Base-by-base conservation (phyloP, 2,888 invertebrate genomes). In the Celastrina argiolus region DNA sequence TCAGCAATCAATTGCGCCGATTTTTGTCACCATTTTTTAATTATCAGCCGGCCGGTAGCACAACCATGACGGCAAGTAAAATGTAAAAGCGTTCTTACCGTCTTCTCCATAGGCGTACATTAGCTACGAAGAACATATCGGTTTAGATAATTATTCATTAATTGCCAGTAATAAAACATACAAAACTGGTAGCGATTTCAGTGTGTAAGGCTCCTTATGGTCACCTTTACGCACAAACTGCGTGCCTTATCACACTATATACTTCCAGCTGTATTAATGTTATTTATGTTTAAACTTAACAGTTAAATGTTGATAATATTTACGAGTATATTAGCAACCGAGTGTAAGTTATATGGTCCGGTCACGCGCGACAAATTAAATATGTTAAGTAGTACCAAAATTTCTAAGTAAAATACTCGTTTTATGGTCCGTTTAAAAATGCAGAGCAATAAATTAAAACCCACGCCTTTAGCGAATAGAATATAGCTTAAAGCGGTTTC, bases 151-250 rank as follows among this genome's bases (percentile, higher is more conserved):
- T n/a, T n/a, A n/a, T n/a, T n/a, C n/a, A n/a, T n/a, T n/a, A n/a
- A n/a, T n/a, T n/a, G n/a, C n/a, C n/a, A n/a, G n/a, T n/a, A n/a
- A n/a, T n/a, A n/a, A n/a, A n/a, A n/a, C 36, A 36, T 31, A 12
- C 36, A 12, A 12, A 2, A 7, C 1, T 36, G 51, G 42, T 12
- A 12, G 51, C 22, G 22, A 12, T 12, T 22, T 8, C 2, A 22
- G 51, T 73, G 76, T 76, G 71, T 71, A 73, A 69, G 75, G 75
- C 74, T 59, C 56, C 66, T 71, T 18, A 34, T 41, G 59, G 31
- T 65, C 26, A 65, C 63, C 63, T 67, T 63, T 61, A 68, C 51
- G 64, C 28, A 36, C 61, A 14, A 36, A 36, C 34, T 61, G 34
- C 61, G 61, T 61, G 61, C 39, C 61, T 36, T 36, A 61, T 36